Percentiles rank a stretch among this genome's conserved stretches.
Conservation (phyloP, 2,797 vertebrate genomes). For the Ctenosaura bakeri region DNA sequence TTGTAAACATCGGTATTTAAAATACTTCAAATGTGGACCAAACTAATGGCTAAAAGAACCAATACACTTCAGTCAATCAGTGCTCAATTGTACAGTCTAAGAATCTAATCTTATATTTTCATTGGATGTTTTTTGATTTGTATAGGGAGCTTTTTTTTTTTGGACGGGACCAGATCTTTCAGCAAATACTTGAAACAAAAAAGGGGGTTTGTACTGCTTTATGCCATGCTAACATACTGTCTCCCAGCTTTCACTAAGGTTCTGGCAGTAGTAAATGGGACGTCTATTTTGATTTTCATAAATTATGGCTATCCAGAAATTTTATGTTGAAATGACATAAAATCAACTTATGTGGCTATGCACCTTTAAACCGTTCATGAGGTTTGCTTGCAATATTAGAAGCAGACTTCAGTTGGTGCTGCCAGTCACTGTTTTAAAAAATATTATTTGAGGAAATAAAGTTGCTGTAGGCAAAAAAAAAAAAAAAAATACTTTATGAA, state of each 20-base stretch:
- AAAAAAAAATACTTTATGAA: too few species aligned
- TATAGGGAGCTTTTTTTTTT: not conserved
- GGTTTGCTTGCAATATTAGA: not conserved
- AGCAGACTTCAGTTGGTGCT: constrained; percentile 3
- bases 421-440: not conserved
- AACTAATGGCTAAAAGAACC: constrained; percentile 51
- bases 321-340: constrained; percentile 37
- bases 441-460: not conserved
- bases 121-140: constrained; percentile 49
- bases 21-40: constrained; percentile 55
- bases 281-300: constrained; percentile 51
- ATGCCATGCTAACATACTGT: constrained; percentile 51
- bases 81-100: constrained; percentile 54
- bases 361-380: constrained; percentile 37
- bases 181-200: constrained; percentile 73
- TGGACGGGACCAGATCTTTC: constrained; percentile 48
- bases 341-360: constrained; percentile 27
- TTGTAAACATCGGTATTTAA: too few species aligned
- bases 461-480: constrained; percentile 19
- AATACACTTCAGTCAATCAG: constrained; percentile 39
- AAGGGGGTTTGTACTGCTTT: constrained; percentile 54
- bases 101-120: constrained; percentile 52
- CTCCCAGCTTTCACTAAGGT: constrained; percentile 34
- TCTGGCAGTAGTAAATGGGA: constrained; percentile 34
- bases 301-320: constrained; percentile 38